Base-by-base conservation (phyloP, 2,888 invertebrate species). In the Chalcis sispes region DNA sequence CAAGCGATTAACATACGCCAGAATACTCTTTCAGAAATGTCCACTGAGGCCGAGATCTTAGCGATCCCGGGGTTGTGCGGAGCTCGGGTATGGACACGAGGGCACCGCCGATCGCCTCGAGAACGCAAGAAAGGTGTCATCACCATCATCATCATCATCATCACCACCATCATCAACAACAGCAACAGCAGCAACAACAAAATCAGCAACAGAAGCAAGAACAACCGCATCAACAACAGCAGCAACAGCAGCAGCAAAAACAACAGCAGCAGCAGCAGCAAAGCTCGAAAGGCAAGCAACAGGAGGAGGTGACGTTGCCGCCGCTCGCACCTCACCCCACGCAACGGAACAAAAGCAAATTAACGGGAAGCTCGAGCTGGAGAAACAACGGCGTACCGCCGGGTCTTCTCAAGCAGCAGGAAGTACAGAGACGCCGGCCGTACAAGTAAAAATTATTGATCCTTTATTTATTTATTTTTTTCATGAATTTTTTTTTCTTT, bases 21-120 rank as follows among this genome's bases (percentile, higher is more conserved):
- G 36, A 36, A 36, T n/a, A 4, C 29, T 2, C 23, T 7, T 29
- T 1, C 59, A 67, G 74, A 48, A 23, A 77, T 77, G 67, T 72
- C 32, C 25, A 5, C 27, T 27, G 62, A n/a, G 58, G 52, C 36
- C 61, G 54, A 75, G 61, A n/a, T 65, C 20, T 59, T 75, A 75
- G 67, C 64, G 54, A 59, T 46, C 27, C 72, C 75, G 74, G 56
- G 77, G 36, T 36, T 27, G 36, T 56, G 71, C 48, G 77, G 62
- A 78, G 74, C 78, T 76, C 79, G 85, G 87, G 85, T 77, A 88
- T 88, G 88, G 88, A 88, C 86, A 86, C 88, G 82, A 88, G 85
- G 86, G 86, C 88, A 75, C 88, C 88, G 74, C 85, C 87, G 78
- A 87, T 88, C 79, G 83, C 85, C 82, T 75, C 84, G 78, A 88